phyloP scores from a whole-genome alignment of 92 coral and sea anemone genomes.

The Pocillopora grandis region DNA sequence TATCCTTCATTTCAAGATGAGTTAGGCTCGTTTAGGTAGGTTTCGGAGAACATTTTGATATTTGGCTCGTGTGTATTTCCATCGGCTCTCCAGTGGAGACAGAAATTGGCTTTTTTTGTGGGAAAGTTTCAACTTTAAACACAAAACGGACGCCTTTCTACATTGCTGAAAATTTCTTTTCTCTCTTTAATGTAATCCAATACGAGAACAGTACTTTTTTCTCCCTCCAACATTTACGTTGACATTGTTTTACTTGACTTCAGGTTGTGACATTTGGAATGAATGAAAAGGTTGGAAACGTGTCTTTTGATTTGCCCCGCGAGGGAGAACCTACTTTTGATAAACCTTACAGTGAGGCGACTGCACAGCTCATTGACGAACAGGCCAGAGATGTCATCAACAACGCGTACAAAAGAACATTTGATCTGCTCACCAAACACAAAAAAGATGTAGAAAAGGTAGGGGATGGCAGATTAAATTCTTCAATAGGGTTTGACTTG shows the following conservation, averaged over 20 bases:
- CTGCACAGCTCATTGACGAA: constrained; percentile 99
- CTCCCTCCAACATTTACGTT: too few relatives aligned
- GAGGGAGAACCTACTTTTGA: constrained; percentile 98
- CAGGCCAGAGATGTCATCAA: constrained; percentile 98
- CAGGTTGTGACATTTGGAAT: constrained; percentile 98
- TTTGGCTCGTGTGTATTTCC: too few relatives aligned
- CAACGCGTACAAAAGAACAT: constrained; percentile 83
- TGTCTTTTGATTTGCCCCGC: constrained; percentile 97
- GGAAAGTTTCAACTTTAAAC: too few relatives aligned
- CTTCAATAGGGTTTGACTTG: too few relatives aligned
- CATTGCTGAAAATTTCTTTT: too few relatives aligned
- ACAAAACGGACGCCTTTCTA: too few relatives aligned
- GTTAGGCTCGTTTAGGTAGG: too few relatives aligned
- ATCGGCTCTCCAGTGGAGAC: too few relatives aligned
- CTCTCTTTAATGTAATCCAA: too few relatives aligned
- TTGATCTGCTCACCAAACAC: constrained; percentile 68
- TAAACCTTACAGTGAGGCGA: constrained; percentile 99
- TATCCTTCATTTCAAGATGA: too few relatives aligned
- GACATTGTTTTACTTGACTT: background rate
- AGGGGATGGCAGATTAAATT: background rate
- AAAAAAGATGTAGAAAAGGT: constrained; percentile 94
- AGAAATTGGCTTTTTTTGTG: too few relatives aligned
- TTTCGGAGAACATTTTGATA: too few relatives aligned
- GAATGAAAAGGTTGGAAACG: constrained; percentile 93
- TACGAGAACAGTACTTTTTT: background rate